Percentiles rank a stretch among this genome's conserved stretches.
Evolutionary conservation across 2,113 vertebrate species (phyloP).

Genomic region (Mormoops blainvillei): DNA sequence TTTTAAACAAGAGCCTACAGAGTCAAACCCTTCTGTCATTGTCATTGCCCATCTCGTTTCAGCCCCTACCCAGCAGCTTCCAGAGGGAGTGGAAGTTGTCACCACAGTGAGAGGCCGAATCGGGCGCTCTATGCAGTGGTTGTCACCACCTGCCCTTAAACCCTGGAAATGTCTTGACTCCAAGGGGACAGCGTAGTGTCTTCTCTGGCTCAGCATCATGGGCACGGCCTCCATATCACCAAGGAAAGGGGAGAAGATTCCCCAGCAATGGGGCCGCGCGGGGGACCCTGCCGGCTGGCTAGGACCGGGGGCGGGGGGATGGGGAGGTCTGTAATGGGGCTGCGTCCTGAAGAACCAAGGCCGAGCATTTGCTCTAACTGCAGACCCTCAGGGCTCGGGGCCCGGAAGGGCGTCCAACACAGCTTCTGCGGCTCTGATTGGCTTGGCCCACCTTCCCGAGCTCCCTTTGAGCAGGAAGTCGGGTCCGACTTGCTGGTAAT

Average conservation of each 20-base stretch:
- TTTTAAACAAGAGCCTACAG: background rate
- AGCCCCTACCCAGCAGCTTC: background rate
- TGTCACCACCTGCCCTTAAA: background rate
- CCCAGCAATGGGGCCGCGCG: background rate
- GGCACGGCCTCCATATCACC: background rate
- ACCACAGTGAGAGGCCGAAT: too few species aligned
- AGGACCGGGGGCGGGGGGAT: background rate
- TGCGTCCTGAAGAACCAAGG: background rate
- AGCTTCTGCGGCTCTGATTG: background rate
- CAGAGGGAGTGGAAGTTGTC: background rate
- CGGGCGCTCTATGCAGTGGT: background rate
- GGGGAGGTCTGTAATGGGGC: background rate
- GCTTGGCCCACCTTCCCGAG: background rate
- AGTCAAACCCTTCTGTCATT: background rate
- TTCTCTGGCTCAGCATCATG: background rate
- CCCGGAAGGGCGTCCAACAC: background rate
- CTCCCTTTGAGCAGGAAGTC: background rate
- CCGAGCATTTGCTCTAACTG: background rate
- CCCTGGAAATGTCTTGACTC: background rate
- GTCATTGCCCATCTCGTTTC: background rate
- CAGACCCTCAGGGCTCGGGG: background rate
- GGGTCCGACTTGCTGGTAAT: background rate
- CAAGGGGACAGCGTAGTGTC: background rate
- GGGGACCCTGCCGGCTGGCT: background rate
- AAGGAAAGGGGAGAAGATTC: background rate